Base-by-base conservation (phyloP, 2,797 vertebrate genomes). In the Typhlichthys subterraneus region DNA sequence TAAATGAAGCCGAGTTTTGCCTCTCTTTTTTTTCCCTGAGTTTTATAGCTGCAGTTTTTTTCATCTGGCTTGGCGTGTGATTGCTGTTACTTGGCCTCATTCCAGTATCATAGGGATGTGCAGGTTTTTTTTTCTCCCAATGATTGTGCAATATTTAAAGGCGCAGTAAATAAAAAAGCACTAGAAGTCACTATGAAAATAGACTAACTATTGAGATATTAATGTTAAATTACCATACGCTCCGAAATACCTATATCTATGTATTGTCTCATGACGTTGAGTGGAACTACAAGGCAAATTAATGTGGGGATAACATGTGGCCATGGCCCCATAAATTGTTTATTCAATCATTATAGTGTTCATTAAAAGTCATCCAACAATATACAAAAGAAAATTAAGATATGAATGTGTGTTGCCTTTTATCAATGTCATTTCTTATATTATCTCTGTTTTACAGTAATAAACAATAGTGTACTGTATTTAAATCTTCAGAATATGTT, bases 21-120 rank as follows among this genome's bases (percentile, higher is more conserved):
- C 64, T 53, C 29, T 53, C 73, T 45, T 56, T 42, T 10, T 42
- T 45, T 56, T 10, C 54, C 42, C 49, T 61, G 50, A 51, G 49
- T 73, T 83, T 80, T 67, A 76, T 57, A 48, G 73, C 61, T 17
- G n/a, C 64, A 77, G 4, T 11, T 54, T 54, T 54, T 31, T 54
- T 77, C 38, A 19, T 76, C 52, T 77, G 67, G 72, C 70, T 80
- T 63, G 5, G 45, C 73, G 64, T 70, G 61, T 76, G 63, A 63
- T 56, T 73, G 70, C 78, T 62, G 54, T 53, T 69, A 58, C 70
- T 75, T 64, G 69, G 67, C 65, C 67, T 74, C 52, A 54, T 23
- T 72, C 65, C 67, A 74, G 46, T 5, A 38, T 29, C 4, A 29
- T 59, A 14, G 5, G 69, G 63, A 72, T 75, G 42, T 14, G 49